Evolutionary conservation across 2,888 invertebrate species (phyloP).

Genomic region (Selenia dentaria): DNA sequence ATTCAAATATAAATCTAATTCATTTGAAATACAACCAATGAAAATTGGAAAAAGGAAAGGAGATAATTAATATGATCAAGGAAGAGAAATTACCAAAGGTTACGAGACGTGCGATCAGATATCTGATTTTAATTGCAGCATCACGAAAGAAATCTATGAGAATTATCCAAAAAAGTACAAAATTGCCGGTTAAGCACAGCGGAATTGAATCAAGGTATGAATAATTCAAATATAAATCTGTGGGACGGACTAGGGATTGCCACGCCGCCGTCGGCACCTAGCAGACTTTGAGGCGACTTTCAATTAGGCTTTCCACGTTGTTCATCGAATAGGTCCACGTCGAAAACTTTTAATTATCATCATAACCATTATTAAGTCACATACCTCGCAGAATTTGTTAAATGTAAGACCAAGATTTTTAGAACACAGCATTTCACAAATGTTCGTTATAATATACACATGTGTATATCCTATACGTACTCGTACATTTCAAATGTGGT

Average conservation of each 20-base stretch:
- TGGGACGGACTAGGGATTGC: slow-evolving; percentile 37
- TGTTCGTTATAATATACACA: too few relatives aligned
- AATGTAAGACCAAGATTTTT: too few relatives aligned
- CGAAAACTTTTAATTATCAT: slow-evolving; percentile 50
- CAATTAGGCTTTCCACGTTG: slow-evolving; percentile 40
- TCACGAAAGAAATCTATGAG: slow-evolving; percentile 17
- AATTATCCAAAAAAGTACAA: slow-evolving; percentile 30
- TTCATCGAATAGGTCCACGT: slow-evolving; percentile 51
- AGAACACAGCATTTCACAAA: too few relatives aligned
- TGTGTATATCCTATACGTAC: too few relatives aligned
- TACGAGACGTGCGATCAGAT: slow-evolving; percentile 2
- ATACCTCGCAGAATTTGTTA: slow-evolving; percentile 25
- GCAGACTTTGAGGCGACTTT: slow-evolving; percentile 24
- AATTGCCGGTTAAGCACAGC: slow-evolving; percentile 38
- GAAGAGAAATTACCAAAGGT: neutral
- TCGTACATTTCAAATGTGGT: too few relatives aligned
- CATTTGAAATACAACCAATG: too few relatives aligned
- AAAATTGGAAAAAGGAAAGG: too few relatives aligned
- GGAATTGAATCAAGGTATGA: slow-evolving; percentile 52
- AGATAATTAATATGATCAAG: neutral
- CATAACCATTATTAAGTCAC: slow-evolving; percentile 36
- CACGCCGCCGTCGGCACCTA: slow-evolving; percentile 19
- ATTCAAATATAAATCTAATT: slow-evolving; percentile 64
- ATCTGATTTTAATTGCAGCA: slow-evolving; percentile 13
- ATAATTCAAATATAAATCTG: slow-evolving; percentile 65